phyloP scores from a whole-genome alignment of 2,113 vertebrate genomes.

The Tenrec ecaudatus region DNA sequence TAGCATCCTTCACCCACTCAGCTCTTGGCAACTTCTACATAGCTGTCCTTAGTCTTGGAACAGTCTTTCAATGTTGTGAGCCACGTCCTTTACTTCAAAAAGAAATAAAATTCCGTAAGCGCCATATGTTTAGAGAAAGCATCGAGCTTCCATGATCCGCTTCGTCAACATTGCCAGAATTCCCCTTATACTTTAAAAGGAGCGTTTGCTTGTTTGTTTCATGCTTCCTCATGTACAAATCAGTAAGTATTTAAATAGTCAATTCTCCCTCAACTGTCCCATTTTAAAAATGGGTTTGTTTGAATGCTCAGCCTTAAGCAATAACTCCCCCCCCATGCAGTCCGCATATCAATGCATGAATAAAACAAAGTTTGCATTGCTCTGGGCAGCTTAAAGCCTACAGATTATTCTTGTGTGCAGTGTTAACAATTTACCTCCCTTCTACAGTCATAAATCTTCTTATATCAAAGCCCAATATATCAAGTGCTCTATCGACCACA shows the following conservation, averaged over 20 bases:
- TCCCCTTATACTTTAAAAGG: slow-evolving; percentile 12
- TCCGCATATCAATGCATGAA: fast-evolving
- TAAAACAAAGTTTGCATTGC: background rate
- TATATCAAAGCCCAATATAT: slow-evolving; percentile 45
- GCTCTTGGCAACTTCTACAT: slow-evolving; percentile 17
- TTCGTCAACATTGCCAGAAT: background rate
- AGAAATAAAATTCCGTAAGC: slow-evolving; percentile 50
- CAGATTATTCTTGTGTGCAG: background rate
- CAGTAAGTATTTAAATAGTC: background rate
- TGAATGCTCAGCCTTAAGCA: background rate
- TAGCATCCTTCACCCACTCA: slow-evolving; percentile 30
- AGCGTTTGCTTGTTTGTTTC: background rate
- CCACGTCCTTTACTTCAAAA: slow-evolving; percentile 49
- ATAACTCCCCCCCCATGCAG: background rate
- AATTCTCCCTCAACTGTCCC: background rate
- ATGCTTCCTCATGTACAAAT: background rate
- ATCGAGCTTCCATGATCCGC: background rate
- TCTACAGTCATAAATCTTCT: slow-evolving; percentile 22
- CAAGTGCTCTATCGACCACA: slow-evolving; percentile 47
- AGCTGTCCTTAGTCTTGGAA: slow-evolving; percentile 56
- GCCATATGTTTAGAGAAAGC: slow-evolving; percentile 40
- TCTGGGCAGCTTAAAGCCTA: background rate
- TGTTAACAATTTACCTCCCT: slow-evolving; percentile 7
- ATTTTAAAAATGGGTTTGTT: slow-evolving; percentile 8
- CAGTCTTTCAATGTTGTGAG: slow-evolving; percentile 27